These are phyloP conservation scores for Agrochola litura DNA, from an alignment of 2,888 invertebrate species.

Conservation along the genomic window DNA sequence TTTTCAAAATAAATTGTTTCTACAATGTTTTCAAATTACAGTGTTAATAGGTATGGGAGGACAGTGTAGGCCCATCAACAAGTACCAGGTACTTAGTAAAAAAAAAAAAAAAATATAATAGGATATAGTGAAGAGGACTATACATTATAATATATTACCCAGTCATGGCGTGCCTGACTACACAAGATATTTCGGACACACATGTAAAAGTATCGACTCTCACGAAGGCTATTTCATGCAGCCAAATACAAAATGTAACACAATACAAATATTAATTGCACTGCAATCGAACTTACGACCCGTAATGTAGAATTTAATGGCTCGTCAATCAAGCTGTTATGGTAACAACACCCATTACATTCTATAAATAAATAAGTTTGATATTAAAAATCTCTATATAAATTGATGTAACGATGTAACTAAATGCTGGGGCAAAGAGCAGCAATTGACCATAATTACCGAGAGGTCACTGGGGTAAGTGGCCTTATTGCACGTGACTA, in stretches of 20 bases:
- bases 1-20: too few species aligned
- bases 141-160: too few species aligned
- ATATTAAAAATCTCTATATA: conserved; percentile 1
- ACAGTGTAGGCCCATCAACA: too few species aligned
- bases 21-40: too few species aligned
- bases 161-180: not conserved
- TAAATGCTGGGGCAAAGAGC: conserved; percentile 30
- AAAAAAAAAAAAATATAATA: too few species aligned
- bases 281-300: not conserved
- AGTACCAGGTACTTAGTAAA: too few species aligned
- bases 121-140: too few species aligned
- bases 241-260: not conserved
- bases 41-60: too few species aligned
- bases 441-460: conserved; percentile 43
- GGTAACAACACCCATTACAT: not conserved
- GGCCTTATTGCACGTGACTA: conserved; percentile 19
- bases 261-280: conserved; percentile 10
- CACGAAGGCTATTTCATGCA: not conserved
- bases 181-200: not conserved
- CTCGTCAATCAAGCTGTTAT: not conserved
- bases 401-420: not conserved
- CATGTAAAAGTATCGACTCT: not conserved
- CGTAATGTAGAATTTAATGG: not conserved
- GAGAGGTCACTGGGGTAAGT: conserved; percentile 50
- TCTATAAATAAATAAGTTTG: not conserved